phyloP scores from a whole-genome alignment of 1,140 invertebrate species.

The Carposina sasakii region DNA sequence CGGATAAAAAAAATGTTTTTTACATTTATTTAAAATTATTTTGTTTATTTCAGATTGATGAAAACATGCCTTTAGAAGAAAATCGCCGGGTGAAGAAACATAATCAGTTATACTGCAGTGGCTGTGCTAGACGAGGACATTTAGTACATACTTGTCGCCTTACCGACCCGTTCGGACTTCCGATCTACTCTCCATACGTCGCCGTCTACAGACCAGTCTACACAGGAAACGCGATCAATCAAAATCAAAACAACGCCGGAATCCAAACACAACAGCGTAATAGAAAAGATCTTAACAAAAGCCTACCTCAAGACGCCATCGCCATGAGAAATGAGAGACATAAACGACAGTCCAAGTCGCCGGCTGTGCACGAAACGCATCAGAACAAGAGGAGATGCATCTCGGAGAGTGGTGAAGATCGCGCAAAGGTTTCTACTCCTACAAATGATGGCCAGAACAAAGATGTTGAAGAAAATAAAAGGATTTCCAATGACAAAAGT shows the following conservation, averaged over 20 bases:
- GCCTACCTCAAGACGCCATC: slow-evolving; percentile 18
- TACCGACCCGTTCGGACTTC: slow-evolving; percentile 46
- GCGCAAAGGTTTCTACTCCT: slow-evolving; percentile 25
- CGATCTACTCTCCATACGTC: slow-evolving; percentile 54
- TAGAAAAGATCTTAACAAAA: slow-evolving; percentile 18
- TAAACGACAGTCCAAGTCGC: slow-evolving; percentile 56
- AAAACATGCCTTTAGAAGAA: slow-evolving; percentile 47
- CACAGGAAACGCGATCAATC: slow-evolving; percentile 8
- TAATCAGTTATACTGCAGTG: slow-evolving; percentile 73
- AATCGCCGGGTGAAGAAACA: slow-evolving; percentile 51
- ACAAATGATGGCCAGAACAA: slow-evolving; percentile 20
- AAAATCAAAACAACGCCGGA: slow-evolving; percentile 4
- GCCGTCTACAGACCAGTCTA: slow-evolving; percentile 43
- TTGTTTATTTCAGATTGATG: slow-evolving; percentile 46
- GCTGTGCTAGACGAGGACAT: slow-evolving; percentile 77
- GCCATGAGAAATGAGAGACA: slow-evolving; percentile 22
- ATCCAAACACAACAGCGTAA: too few species aligned
- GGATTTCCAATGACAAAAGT: neutral
- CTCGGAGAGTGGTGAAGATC: slow-evolving; percentile 22
- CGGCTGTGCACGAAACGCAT: slow-evolving; percentile 39
- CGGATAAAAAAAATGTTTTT: too few species aligned
- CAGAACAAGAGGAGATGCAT: slow-evolving; percentile 43
- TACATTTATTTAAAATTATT: neutral
- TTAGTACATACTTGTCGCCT: slow-evolving; percentile 72
- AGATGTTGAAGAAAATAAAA: slow-evolving; percentile 25